phyloP scores from a whole-genome alignment of 35 echinoderm and acorn worm species.

The Hemicentrotus pulcherrimus region DNA sequence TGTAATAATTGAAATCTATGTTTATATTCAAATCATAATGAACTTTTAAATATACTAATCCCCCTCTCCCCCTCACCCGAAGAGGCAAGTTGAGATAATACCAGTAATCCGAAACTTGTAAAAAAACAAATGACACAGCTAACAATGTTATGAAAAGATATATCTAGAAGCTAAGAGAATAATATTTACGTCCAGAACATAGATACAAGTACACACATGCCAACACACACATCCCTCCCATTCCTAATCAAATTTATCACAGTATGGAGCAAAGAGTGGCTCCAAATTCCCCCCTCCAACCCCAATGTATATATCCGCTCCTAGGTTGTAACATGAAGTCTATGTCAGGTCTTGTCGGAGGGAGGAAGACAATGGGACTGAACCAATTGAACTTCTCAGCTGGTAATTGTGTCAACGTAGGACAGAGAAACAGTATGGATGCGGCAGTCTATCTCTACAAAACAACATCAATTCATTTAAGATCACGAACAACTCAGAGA shows the following conservation, averaged over 20 bases:
- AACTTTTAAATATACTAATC: neutral
- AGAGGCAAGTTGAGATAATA: no score
- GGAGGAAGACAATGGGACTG: neutral
- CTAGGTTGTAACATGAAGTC: neutral
- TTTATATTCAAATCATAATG: neutral
- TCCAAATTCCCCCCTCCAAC: neutral
- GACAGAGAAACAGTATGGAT: neutral
- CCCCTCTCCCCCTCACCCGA: no score
- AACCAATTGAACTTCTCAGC: constrained; percentile 3
- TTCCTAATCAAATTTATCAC: constrained; percentile 19
- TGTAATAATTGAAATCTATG: neutral
- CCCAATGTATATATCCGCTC: neutral
- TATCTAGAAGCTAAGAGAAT: neutral
- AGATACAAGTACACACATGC: neutral
- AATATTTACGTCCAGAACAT: neutral
- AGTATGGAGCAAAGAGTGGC: neutral
- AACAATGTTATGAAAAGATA: no score
- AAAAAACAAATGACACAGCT: no score
- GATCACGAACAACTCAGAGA: no score
- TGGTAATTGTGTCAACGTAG: constrained; percentile 1
- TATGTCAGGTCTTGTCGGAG: neutral
- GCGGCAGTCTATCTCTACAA: neutral
- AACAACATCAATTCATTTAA: no score
- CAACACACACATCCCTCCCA: neutral
- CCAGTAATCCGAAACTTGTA: no score